Percentiles rank a stretch among this genome's conserved stretches.
phyloP scores from a whole-genome alignment of 2,113 vertebrate genomes.

The Plecotus auritus region DNA sequence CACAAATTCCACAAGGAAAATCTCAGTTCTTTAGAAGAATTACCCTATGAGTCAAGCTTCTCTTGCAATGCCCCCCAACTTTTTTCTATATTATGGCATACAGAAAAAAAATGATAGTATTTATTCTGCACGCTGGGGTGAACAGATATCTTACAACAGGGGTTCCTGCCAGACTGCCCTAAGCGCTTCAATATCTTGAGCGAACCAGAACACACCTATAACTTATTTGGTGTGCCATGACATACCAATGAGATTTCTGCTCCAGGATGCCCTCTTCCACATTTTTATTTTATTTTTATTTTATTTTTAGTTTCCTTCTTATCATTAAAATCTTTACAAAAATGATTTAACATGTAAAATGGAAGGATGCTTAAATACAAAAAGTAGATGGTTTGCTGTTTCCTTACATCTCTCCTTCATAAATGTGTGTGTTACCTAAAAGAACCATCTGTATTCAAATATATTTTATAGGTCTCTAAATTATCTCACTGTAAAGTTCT shows the following conservation, averaged over 20 bases:
- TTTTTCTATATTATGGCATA: background rate
- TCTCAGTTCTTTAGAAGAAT: background rate
- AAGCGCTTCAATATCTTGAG: background rate
- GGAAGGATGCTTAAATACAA: conserved; percentile 76
- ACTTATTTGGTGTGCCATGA: background rate
- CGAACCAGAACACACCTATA: background rate
- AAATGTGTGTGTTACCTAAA: conserved; percentile 70
- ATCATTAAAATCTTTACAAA: conserved; percentile 74
- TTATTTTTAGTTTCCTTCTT: conserved; percentile 62
- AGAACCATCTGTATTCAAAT: conserved; percentile 78
- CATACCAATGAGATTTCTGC: background rate
- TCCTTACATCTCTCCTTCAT: background rate
- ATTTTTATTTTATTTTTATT: conserved; percentile 68
- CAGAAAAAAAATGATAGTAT: background rate
- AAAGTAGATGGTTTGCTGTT: conserved; percentile 75
- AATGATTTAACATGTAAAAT: conserved; percentile 69
- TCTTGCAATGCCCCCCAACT: background rate
- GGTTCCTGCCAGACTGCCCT: background rate
- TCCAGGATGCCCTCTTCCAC: background rate
- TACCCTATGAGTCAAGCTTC: background rate
- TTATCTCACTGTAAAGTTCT: conserved; percentile 70
- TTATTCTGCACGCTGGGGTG: background rate
- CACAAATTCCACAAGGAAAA: background rate
- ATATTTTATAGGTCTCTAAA: conserved; percentile 75
- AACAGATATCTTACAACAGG: background rate